Conservation (phyloP, 2,888 invertebrate genomes). For the Lepeophtheirus nordmannii region DNA sequence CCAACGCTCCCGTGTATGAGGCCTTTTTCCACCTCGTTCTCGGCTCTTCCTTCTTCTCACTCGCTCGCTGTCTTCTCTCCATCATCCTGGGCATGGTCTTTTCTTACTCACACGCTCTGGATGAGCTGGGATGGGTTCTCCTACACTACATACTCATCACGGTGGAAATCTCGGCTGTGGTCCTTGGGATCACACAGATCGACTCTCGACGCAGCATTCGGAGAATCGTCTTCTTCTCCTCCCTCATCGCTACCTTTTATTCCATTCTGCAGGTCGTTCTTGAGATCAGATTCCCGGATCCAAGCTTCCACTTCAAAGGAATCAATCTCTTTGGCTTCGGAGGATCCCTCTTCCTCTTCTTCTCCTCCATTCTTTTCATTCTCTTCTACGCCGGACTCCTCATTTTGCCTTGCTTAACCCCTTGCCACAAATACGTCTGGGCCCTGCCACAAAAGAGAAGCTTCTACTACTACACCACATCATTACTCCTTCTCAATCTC, state of each 20-base stretch:
- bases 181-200: neutral
- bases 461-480: neutral
- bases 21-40: neutral
- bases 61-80: neutral
- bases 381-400: neutral
- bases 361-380: conserved; percentile 1
- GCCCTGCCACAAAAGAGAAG: conserved; percentile 5
- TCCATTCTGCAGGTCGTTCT: conserved; percentile 2
- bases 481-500: neutral
- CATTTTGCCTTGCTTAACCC: conserved; percentile 5
- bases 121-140: conserved; percentile 5
- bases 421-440: conserved; percentile 9
- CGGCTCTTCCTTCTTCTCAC: neutral
- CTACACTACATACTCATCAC: neutral
- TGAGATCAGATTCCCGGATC: conserved; percentile 3
- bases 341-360: conserved; percentile 1
- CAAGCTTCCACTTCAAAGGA: neutral
- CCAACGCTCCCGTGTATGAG: conserved; percentile 3
- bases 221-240: neutral
- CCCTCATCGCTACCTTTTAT: neutral
- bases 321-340: conserved; percentile 13
- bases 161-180: neutral
- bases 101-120: neutral
- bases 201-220: conserved; percentile 5
- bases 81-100: neutral